phyloP scores from a whole-genome alignment of 2,113 vertebrate species.

The Eolophus roseicapilla region DNA sequence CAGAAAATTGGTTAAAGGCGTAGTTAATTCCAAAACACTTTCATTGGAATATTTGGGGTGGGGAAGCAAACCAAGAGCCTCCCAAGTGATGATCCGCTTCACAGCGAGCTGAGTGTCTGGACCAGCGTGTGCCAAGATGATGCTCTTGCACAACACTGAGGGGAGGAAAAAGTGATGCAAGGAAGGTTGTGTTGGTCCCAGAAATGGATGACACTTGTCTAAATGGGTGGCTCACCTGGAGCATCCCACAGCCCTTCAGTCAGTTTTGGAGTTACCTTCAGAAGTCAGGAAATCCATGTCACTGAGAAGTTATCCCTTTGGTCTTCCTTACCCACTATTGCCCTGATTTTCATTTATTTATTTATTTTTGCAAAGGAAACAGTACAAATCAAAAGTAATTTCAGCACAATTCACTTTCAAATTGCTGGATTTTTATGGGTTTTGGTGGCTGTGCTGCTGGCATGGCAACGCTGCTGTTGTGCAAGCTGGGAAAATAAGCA shows the following conservation, averaged over 20 bases:
- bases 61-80: neutral
- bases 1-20: neutral
- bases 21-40: slow-evolving; percentile 27
- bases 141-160: neutral
- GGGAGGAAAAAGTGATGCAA: neutral
- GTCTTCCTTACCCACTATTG: neutral
- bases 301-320: neutral
- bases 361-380: no score
- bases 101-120: neutral
- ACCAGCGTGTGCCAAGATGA: neutral
- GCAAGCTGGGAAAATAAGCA: slow-evolving; percentile 7
- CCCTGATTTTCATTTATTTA: neutral
- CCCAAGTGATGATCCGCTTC: neutral
- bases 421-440: neutral
- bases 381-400: neutral
- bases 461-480: neutral
- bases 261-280: neutral
- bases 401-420: neutral
- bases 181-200: neutral
- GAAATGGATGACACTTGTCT: neutral
- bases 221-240: neutral
- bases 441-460: slow-evolving; percentile 1
- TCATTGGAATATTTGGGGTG: slow-evolving; percentile 18
- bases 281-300: neutral
- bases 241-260: neutral